Evolutionary conservation across 2,797 vertebrate species (phyloP).

Genomic region (Furcifer pardalis): DNA sequence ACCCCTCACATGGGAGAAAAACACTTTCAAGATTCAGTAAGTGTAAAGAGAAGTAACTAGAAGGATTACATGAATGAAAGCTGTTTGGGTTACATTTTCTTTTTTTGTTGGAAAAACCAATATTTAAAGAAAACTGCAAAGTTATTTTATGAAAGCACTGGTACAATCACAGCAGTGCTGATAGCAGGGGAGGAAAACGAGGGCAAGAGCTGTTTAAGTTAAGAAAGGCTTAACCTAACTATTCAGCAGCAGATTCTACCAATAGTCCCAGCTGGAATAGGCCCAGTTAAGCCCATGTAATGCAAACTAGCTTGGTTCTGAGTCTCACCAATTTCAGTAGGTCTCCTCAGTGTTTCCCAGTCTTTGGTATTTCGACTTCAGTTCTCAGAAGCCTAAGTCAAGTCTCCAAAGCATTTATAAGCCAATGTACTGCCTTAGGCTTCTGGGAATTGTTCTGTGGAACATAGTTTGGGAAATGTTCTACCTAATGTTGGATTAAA

Average conservation of each 20-base stretch:
- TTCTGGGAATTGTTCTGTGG: no score
- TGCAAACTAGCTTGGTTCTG: no score
- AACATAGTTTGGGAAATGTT: no score
- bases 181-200: not conserved
- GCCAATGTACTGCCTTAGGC: no score
- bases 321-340: no score
- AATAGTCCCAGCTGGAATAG: not conserved
- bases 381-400: no score
- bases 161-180: not conserved
- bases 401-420: no score
- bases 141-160: not conserved
- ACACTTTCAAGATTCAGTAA: not conserved
- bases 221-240: not conserved
- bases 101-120: not conserved
- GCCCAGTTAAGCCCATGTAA: no score
- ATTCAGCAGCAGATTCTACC: not conserved
- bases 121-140: not conserved
- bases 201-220: not conserved
- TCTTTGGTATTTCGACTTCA: no score
- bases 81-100: no score
- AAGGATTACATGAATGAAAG: not conserved
- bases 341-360: no score
- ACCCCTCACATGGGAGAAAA: not conserved
- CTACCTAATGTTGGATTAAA: not conserved
- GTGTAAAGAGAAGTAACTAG: not conserved